Evolutionary conservation across 2,888 invertebrate species (phyloP).

Genomic region (Calliphora vomitoria): DNA sequence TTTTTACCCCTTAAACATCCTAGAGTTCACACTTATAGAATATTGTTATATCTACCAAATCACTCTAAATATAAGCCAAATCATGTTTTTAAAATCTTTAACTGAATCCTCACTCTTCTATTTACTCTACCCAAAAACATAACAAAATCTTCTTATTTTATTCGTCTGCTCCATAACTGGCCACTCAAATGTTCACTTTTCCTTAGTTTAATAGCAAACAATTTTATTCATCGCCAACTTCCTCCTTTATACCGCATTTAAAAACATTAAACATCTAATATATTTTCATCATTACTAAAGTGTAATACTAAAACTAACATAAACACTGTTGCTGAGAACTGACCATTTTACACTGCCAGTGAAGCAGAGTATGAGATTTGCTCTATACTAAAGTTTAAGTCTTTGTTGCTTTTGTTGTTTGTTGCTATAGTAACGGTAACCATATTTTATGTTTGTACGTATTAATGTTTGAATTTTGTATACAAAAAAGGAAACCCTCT

Average conservation of each 20-base stretch:
- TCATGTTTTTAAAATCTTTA: no score
- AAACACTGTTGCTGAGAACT: constrained; percentile 30
- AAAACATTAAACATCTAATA: constrained; percentile 38
- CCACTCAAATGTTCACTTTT: constrained; percentile 15
- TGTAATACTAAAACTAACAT: constrained; percentile 18
- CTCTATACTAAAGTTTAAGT: neutral
- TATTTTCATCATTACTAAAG: constrained; percentile 47
- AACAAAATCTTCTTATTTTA: no score
- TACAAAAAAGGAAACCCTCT: constrained; percentile 10
- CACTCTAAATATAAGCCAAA: neutral
- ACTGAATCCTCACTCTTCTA: no score
- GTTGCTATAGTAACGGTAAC: constrained; percentile 44
- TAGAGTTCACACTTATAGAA: no score
- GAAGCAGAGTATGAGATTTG: neutral
- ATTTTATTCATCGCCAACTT: constrained; percentile 11
- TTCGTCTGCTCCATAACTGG: neutral
- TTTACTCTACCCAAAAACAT: no score
- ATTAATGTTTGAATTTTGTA: constrained; percentile 25
- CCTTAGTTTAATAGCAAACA: neutral
- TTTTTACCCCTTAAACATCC: no score
- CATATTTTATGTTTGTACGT: neutral
- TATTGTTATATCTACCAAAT: no score
- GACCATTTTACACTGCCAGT: neutral
- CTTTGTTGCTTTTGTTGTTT: neutral
- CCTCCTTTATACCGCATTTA: neutral